Conservation (phyloP, 2,888 invertebrate genomes). For the Cataglyphis albicans region DNA sequence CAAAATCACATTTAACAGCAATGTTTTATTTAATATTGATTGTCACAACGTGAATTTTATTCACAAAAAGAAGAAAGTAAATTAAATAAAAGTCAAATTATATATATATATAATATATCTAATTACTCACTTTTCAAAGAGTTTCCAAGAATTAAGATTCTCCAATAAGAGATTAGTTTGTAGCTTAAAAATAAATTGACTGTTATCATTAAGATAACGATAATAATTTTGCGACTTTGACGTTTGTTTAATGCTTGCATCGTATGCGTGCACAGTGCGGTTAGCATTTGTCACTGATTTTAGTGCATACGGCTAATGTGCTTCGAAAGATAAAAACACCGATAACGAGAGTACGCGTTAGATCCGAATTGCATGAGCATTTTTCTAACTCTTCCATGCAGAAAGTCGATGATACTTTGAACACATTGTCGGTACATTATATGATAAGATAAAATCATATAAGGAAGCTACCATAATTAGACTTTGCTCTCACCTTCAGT, state of each 20-base stretch:
- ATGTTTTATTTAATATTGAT: neutral
- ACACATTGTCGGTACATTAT: conserved; percentile 63
- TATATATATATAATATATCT: neutral
- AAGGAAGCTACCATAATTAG: conserved; percentile 61
- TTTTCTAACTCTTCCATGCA: conserved; percentile 23
- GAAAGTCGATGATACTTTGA: conserved; percentile 46
- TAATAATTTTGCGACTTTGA: neutral
- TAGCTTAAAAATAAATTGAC: conserved; percentile 14
- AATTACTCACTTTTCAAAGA: neutral
- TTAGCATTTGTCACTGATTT: conserved; percentile 32
- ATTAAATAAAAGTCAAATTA: neutral
- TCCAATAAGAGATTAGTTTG: conserved; percentile 8
- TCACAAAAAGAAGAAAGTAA: neutral
- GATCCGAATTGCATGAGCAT: conserved; percentile 66
- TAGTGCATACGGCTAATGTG: conserved; percentile 13
- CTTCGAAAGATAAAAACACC: conserved; percentile 62
- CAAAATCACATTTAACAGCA: neutral
- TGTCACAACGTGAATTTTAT: neutral
- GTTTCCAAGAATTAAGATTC: neutral
- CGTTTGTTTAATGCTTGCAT: neutral
- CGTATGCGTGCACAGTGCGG: neutral
- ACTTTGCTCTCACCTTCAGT: conserved; percentile 24
- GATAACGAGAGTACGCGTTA: conserved; percentile 65
- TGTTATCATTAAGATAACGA: conserved; percentile 23
- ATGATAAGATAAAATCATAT: conserved; percentile 62